Evolutionary conservation across 2,797 vertebrate species (phyloP).

Genomic region (Sebastes diploproa): DNA sequence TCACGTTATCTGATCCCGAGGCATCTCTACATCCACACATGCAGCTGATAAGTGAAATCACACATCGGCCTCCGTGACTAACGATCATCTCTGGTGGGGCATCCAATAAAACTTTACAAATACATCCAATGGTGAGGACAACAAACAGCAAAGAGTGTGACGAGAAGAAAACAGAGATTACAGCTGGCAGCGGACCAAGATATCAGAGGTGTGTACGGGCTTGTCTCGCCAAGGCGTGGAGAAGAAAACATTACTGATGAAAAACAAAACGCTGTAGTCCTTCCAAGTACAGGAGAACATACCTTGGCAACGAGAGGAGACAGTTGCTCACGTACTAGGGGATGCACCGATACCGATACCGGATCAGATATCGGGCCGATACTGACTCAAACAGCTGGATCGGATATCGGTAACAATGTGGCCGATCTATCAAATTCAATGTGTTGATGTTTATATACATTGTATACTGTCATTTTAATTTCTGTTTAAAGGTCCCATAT

Average conservation of each 20-base stretch:
- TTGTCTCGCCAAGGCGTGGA: conserved; percentile 23
- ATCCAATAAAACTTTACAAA: not conserved
- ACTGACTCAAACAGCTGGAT: too few species aligned
- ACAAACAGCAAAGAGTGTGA: not conserved
- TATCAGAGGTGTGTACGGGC: conserved; percentile 33
- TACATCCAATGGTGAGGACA: not conserved
- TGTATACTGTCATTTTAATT: too few species aligned
- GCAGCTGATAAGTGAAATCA: not conserved
- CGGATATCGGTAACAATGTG: too few species aligned
- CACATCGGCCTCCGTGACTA: not conserved
- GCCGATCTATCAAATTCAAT: too few species aligned
- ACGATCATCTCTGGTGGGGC: not conserved
- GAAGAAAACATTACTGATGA: not conserved
- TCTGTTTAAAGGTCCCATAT: too few species aligned
- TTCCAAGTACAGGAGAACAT: not conserved
- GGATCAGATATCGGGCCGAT: too few species aligned
- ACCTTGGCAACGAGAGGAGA: not conserved
- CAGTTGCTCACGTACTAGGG: not conserved
- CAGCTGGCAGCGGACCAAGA: conserved; percentile 23
- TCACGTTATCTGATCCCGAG: not conserved
- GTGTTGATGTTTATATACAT: too few species aligned
- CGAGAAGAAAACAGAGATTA: not conserved
- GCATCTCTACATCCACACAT: not conserved
- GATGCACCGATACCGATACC: too few species aligned
- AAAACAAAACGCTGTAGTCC: not conserved